These are phyloP conservation scores for Bovichtus variegatus DNA, from an alignment of 2,797 vertebrate species.

Conservation along the genomic window DNA sequence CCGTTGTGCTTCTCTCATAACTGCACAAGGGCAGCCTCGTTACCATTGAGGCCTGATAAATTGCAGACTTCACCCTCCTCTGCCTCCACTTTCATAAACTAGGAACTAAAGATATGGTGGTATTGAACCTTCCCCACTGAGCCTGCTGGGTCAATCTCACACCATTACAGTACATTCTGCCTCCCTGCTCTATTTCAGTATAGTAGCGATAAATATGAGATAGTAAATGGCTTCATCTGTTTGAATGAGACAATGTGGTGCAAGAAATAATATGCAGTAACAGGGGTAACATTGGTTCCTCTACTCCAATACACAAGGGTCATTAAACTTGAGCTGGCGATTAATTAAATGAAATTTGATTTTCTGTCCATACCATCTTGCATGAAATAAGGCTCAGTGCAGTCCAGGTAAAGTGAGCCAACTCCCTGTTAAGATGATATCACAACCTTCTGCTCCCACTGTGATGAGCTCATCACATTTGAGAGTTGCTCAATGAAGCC, in stretches of 20 bases:
- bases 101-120: conserved; percentile 41
- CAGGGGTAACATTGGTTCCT: conserved; percentile 1
- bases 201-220: conserved; percentile 19
- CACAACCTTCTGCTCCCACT: conserved; percentile 60
- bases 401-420: conserved; percentile 52
- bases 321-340: conserved; percentile 46
- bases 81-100: conserved; percentile 47
- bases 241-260: conserved; percentile 21
- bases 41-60: conserved; percentile 58
- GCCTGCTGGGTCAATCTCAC: conserved; percentile 55
- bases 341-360: conserved; percentile 55
- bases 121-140: conserved; percentile 35
- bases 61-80: conserved; percentile 49
- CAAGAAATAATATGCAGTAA: conserved; percentile 6
- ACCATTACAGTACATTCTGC: conserved; percentile 20
- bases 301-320: conserved; percentile 33
- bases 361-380: conserved; percentile 46
- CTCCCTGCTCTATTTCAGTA: conserved; percentile 44
- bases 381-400: conserved; percentile 45
- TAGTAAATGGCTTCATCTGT: conserved; percentile 36
- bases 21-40: conserved; percentile 48
- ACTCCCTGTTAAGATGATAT: conserved; percentile 54
- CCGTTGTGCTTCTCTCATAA: conserved; percentile 54
- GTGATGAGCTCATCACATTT: conserved; percentile 61
- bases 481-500: conserved; percentile 59